phyloP scores from a whole-genome alignment of 2,888 invertebrate species.

The Papilio gigon region DNA sequence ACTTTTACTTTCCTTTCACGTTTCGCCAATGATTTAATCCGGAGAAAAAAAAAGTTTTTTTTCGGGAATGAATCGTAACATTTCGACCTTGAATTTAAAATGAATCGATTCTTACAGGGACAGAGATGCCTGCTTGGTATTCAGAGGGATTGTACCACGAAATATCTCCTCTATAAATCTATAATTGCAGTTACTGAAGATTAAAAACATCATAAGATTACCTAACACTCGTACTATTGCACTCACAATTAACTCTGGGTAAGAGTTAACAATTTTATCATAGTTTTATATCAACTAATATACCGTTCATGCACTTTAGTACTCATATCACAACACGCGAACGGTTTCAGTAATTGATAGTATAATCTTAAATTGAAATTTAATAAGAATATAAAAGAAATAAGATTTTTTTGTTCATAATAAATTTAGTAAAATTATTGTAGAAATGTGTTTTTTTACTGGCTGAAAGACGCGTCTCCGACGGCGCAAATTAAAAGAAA shows the following conservation, averaged over 20 bases:
- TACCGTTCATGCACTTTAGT: background rate
- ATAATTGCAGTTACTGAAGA: background rate
- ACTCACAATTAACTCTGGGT: background rate
- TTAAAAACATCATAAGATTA: background rate
- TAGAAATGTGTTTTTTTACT: no score
- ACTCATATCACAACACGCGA: background rate
- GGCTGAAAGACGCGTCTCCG: no score
- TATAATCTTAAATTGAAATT: background rate
- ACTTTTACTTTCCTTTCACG: constrained; percentile 30
- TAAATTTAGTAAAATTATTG: no score
- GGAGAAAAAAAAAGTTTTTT: constrained; percentile 13
- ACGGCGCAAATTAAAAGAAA: no score
- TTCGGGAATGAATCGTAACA: constrained; percentile 20
- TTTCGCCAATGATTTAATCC: constrained; percentile 23
- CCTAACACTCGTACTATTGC: background rate
- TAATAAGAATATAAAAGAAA: background rate
- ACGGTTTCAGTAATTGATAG: background rate
- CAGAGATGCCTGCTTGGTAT: background rate
- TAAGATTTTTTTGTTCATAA: background rate
- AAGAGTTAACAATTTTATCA: background rate
- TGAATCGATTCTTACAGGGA: constrained; percentile 16
- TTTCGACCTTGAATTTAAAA: constrained; percentile 28
- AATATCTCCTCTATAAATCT: background rate
- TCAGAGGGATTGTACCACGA: background rate
- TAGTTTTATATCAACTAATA: background rate